phyloP scores from a whole-genome alignment of 2,113 vertebrate species.

The Hystrix brachyura region DNA sequence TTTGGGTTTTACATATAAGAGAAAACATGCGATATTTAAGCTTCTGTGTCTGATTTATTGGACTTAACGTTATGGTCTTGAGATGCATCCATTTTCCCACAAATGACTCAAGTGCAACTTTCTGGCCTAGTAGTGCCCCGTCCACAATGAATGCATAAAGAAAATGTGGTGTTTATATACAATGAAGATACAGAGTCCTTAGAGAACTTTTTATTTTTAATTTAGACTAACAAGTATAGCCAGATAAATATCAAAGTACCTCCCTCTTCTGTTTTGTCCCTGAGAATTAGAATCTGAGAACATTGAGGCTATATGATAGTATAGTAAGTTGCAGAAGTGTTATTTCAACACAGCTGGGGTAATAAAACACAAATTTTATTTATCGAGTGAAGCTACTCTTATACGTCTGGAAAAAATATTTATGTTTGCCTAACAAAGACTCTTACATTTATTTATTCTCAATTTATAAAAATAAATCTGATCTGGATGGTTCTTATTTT shows the following conservation, averaged over 20 bases:
- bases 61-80: neutral
- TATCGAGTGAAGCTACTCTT: neutral
- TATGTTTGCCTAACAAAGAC: neutral
- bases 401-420: neutral
- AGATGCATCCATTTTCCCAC: neutral
- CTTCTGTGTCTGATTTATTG: neutral
- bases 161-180: neutral
- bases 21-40: neutral
- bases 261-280: neutral
- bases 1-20: neutral
- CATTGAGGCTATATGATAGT: neutral
- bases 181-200: neutral
- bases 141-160: neutral
- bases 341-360: neutral
- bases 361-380: neutral
- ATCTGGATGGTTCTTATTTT: neutral
- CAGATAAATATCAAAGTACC: neutral
- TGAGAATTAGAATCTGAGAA: neutral
- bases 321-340: neutral
- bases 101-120: neutral
- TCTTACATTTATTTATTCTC: neutral
- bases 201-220: neutral
- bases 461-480: slow-evolving; percentile 27
- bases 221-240: neutral
- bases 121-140: neutral